Evolutionary conservation across 2,888 invertebrate species (phyloP), one percentile per base, ranked within the genome.

Genomic region (Eilema sororculum): DNA sequence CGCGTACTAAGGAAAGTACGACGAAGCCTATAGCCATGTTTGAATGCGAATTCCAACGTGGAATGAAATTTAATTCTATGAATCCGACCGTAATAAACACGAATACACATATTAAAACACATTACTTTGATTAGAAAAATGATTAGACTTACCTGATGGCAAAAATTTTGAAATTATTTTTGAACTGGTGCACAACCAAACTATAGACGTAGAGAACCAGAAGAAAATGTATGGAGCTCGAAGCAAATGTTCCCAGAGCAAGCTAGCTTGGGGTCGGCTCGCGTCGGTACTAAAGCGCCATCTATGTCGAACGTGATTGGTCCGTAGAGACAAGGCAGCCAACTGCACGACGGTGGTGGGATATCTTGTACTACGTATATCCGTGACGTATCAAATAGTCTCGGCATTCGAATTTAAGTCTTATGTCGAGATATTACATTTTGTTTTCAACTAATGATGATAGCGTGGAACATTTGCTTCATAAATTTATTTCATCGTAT

Each of bases 221-320:
- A 95, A 95, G 95, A 93, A 94, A 95, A 95, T 95, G 95, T 95
- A 95, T 95, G 95, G 93, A 90, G 95, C 94, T 93, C 94, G 91
- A 94, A 94, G 94, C 91, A 93, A 95, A 90, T 91, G 93, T 94
- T 95, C 94, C 93, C 91, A 91, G 91, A 88, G 89, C 92, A 90
- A 94, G 94, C 92, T 90, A 89, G 95, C 95, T 94, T 94, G 94
- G 93, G 93, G 91, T 90, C 91, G 92, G 83, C 89, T 93, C 93
- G 95, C 95, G 95, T 95, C 93, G 89, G 86, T 87, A 90, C 89
- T 74, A 79, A 79, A 90, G 93, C 95, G 95, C 91, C 95, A 91
- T 89, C 95, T 95, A 95, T 86, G 75, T 87, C 78, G 80, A 76
- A 69, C 78, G 83, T 90, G 90, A 95, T 95, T 95, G 95, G 95